Percentiles rank a stretch among this genome's conserved stretches.
Conservation (phyloP, 2,113 vertebrate genomes). For the Phyllostomus hastatus region DNA sequence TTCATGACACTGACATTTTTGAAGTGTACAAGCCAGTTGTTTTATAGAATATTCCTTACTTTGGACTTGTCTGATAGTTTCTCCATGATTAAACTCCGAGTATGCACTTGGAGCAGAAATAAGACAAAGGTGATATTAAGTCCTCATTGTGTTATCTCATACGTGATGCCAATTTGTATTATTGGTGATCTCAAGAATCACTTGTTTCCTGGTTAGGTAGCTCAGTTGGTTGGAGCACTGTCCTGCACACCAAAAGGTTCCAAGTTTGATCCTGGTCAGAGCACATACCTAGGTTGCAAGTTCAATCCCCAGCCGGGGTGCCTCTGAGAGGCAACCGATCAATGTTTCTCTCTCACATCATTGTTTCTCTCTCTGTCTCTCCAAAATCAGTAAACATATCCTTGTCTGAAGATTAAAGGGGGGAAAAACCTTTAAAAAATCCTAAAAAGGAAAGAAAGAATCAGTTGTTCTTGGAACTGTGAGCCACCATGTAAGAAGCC, state of each 20-base stretch:
- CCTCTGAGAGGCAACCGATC: too few species aligned
- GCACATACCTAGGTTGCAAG: too few species aligned
- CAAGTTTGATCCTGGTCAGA: too few species aligned
- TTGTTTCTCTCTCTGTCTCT: too few species aligned
- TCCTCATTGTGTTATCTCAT: neutral
- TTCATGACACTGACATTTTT: neutral
- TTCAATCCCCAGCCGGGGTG: too few species aligned
- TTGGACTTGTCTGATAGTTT: neutral
- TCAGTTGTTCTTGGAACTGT: neutral
- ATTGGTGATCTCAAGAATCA: neutral
- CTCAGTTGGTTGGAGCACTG: too few species aligned
- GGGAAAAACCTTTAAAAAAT: too few species aligned
- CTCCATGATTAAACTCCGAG: neutral
- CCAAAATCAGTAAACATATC: too few species aligned
- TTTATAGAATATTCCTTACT: neutral
- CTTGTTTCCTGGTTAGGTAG: neutral
- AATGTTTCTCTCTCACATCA: too few species aligned
- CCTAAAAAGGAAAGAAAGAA: neutral
- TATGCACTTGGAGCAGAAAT: neutral
- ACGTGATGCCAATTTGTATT: neutral
- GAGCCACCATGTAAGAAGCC: neutral
- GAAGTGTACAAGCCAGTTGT: neutral
- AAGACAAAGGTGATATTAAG: neutral
- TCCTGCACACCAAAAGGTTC: too few species aligned
- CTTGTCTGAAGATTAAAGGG: too few species aligned